Base-by-base conservation (phyloP, 2,888 invertebrate species). In the Hirtodrosophila trivittata region DNA sequence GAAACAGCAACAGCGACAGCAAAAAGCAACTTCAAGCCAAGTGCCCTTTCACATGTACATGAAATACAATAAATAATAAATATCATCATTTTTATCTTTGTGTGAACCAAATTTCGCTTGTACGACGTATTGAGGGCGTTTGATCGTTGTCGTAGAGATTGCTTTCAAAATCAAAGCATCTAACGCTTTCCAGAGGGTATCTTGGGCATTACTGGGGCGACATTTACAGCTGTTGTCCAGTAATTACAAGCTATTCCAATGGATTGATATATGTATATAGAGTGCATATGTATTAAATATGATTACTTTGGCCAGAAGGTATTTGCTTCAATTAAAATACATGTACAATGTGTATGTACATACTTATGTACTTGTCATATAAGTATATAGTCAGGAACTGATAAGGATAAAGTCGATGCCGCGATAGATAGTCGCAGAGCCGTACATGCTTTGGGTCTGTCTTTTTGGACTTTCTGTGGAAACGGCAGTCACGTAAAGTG, bases 301-400 rank as follows among this genome's bases (percentile, higher is more conserved):
- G 59, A 69, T 72, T 77, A 75, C 62, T 70, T 70, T 59, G 42
- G 60, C 55, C 60, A 51, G 43, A 52, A 58, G 46, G 4, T 39
- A 63, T 45, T 41, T 64, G 47, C 51, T 51, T 59, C 35, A 59
- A 45, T 25, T 35, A 50, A 41, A 8, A 26, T 16, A 28, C 35
- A 59, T 39, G 14, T 35, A 50, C 32, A 8, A 26, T 16, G 16
- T 21, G 18, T 21, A 39, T 9, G 3, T 35, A 28, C 3, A 16
- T 16, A 38, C 16, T 12, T 12, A 13, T 16, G n/a, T 39, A 49
- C 14, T 12, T 28, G 6, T 32, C 26, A 13, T 32, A 32, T 16
- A 8, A n/a, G 37, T 25, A 9, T 41, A 46, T 32, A 42, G 52
- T 38, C 33, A 68, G 38, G 9, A 43, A 63, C 56, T 63, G 67